Evolutionary conservation across 1,140 invertebrate genomes (phyloP).

Genomic region (Rhizoglyphus robini): DNA sequence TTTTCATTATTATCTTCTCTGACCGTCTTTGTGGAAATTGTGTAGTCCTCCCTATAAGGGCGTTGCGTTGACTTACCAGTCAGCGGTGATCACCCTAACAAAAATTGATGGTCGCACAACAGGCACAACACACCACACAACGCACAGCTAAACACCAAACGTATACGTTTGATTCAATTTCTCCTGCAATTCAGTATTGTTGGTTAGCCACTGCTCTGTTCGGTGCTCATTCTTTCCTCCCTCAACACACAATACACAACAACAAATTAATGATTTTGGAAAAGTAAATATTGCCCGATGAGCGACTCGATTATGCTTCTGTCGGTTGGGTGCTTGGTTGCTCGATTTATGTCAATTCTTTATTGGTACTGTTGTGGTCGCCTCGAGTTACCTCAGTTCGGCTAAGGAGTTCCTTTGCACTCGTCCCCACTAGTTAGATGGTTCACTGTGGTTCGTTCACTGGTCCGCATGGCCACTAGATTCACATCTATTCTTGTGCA

Average conservation of each 20-base stretch:
- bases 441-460: too few species aligned
- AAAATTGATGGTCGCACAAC: background rate
- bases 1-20: too few species aligned
- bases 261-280: conserved; percentile 4
- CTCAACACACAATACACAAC: background rate
- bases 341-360: background rate
- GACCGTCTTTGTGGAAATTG: too few species aligned
- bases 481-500: background rate
- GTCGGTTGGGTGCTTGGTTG: background rate
- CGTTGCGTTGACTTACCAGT: too few species aligned
- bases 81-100: background rate
- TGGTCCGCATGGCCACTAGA: background rate
- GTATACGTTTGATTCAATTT: background rate
- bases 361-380: conserved; percentile 2
- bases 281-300: conserved; percentile 9
- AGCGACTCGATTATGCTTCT: background rate
- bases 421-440: too few species aligned
- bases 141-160: too few species aligned
- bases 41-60: background rate
- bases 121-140: too few species aligned
- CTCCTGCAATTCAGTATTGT: too few species aligned
- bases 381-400: background rate
- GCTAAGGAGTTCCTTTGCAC: background rate
- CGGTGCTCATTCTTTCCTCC: background rate
- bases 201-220: too few species aligned